A percentile compares a stretch with the other conserved stretches of the same genome.
phyloP scores from a whole-genome alignment of 2,113 vertebrate genomes.

The Stigmatopora argus region DNA sequence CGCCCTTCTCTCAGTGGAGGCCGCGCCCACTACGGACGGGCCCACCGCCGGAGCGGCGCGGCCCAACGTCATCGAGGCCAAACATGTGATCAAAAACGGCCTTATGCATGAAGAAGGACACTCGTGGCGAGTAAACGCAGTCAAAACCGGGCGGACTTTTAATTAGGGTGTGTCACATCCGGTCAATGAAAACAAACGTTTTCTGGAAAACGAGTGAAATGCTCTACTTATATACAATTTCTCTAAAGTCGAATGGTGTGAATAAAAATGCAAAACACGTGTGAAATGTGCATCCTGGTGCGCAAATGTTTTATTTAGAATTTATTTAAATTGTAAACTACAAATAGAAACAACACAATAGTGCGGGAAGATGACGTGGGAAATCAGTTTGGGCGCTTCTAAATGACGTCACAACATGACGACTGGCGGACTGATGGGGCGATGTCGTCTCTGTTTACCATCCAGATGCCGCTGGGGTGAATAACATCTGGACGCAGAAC shows the following conservation, averaged over 20 bases:
- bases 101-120: constrained; percentile 39
- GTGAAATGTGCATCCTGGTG: not conserved
- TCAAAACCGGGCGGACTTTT: not conserved
- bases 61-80: constrained; percentile 1
- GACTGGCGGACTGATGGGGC: constrained; percentile 10
- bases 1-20: not conserved
- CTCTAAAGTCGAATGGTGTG: no score
- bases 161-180: constrained; percentile 6
- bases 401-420: constrained; percentile 5
- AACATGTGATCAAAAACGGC: constrained; percentile 76
- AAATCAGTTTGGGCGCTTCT: constrained; percentile 17
- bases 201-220: no score
- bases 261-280: not conserved
- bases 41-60: fast-evolving
- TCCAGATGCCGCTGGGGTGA: constrained; percentile 3
- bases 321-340: not conserved
- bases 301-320: not conserved
- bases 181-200: constrained; percentile 75
- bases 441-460: constrained; percentile 23
- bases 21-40: fast-evolving
- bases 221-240: no score
- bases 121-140: no score
- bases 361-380: not conserved
- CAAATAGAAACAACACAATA: not conserved
- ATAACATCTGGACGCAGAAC: constrained; percentile 9